Base-by-base conservation (phyloP, 2,113 vertebrate species). In the Cynopterus brachyotis region DNA sequence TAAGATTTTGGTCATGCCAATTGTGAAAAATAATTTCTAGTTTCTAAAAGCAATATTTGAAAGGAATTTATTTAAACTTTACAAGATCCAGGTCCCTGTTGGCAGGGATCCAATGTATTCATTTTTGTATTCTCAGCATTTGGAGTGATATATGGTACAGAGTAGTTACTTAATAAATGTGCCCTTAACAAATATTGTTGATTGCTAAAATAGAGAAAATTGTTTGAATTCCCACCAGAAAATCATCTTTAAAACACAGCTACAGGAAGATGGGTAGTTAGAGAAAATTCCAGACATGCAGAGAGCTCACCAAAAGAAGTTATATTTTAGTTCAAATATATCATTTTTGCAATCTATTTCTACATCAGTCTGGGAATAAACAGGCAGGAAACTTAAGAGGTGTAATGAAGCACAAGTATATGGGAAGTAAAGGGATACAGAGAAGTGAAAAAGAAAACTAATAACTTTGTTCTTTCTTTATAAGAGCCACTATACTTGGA, bases 11-110 rank as follows among this genome's bases (percentile, higher is more conserved):
- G 45, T 87, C 50, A 88, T 76, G 30, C 30, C 50, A 87, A 64
- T 64, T 94, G 5, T 91, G 20, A 94, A 94, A 94, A 91, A 64
- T 59, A 83, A 94, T 93, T 69, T 30, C n/a, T 91, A 20, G 11
- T 26, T 45, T 96, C 50, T 42, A 75, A 73, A 88, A 75, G 22
- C 24, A 75, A 64, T 64, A 91, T 32, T 50, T 15, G 60, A 89
- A 81, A 45, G 22, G 17, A 75, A 84, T 84, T 91, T 76, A 73
- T 69, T 94, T 95, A 69, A 82, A 83, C 4, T 75, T 87, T 22
- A 50, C 5, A 80, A 90, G 37, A 81, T 15, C 35, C 8, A 83
- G 28, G 6, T 75, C 67, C 60, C 53, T 9, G 2, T 35, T 89
- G n/a, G 24, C 20, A 85, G 28, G 26, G n/a, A 76, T 81, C 2